Base-by-base conservation (phyloP, 1,140 invertebrate species). In the Berghia stephanieae region DNA sequence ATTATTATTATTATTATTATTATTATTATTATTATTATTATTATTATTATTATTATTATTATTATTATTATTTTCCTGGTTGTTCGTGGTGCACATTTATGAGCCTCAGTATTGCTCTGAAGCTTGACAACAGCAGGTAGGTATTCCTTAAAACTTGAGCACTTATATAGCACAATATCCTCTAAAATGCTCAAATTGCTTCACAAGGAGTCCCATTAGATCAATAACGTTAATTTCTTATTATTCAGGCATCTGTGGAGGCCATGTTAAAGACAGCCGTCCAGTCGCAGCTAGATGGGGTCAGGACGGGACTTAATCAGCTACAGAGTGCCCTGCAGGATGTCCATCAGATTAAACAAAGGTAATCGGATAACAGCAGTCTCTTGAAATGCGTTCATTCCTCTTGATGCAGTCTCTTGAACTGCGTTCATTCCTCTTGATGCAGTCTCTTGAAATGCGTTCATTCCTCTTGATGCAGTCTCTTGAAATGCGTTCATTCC, bases 211-310 rank as follows among this genome's bases (percentile, higher is more conserved):
- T n/a, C n/a, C n/a, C n/a, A n/a, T n/a, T n/a, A n/a, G n/a, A n/a
- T n/a, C n/a, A n/a, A n/a, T n/a, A n/a, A n/a, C n/a, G n/a, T n/a
- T n/a, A 60, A 24, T 60, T 60, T 6, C 8, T 67, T 21, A 24
- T 73, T 60, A 83, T 96, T 79, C 94, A 98, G 90, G 95, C 96
- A 0, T 98, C 97, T 6, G 96, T 98, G 36, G 98, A 99, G 90
- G 96, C 97, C 18, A 95, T 98, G 92, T 89, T 99, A 24, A 98
- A 99, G 90, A 98, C 96, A n/a, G 96, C 96, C 6, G 96, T 99
- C 91, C 97, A 99, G 90, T 96, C 96, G 84, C 97, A 99, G 90
- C 89, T 99, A 49, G 98, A 99, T 91, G 97, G 97, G 0, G 97
- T 99, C 0, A 92, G 94, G 83, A 94, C 96, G 16, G 98, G 97